These are phyloP conservation scores for Archips crataeganus DNA, from an alignment of 2,888 invertebrate species.

Conservation along the genomic window DNA sequence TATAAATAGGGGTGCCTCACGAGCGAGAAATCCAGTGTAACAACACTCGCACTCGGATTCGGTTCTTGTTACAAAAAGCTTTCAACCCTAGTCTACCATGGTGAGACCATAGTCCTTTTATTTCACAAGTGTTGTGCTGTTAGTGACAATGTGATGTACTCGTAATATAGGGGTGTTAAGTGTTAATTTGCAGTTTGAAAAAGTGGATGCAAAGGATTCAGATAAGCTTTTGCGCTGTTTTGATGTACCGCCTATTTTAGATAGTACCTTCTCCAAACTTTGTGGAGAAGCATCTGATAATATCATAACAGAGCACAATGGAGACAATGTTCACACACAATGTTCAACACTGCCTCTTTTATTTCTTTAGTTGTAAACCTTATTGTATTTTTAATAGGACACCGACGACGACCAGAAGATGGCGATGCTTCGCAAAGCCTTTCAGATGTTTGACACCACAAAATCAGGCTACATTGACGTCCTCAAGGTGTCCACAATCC, in stretches of 20 bases:
- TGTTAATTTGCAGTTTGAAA: conserved; percentile 26
- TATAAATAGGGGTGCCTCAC: conserved; percentile 82
- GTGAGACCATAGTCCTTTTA: conserved; percentile 65
- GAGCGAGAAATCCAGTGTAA: conserved; percentile 80
- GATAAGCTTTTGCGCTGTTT: background rate
- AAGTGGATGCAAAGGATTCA: background rate
- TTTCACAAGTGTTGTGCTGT: conserved; percentile 49
- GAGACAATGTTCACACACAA: background rate
- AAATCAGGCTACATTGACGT: conserved; percentile 97
- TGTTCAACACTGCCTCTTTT: background rate
- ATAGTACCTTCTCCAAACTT: background rate
- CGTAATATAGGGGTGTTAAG: conserved; percentile 44
- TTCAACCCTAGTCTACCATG: conserved; percentile 72
- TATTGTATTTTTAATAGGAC: conserved; percentile 62
- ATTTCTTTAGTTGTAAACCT: conserved; percentile 15
- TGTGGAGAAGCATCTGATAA: background rate
- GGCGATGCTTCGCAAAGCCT: conserved; percentile 97
- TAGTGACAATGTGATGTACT: conserved; percentile 45
- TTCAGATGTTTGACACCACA: conserved; percentile 98
- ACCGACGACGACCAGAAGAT: conserved; percentile 92
- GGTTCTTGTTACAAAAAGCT: conserved; percentile 79
- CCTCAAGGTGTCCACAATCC: conserved; percentile 95
- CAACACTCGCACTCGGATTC: conserved; percentile 84
- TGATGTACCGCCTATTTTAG: background rate
- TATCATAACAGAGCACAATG: background rate